Conservation (phyloP, 2,797 vertebrate genomes). For the Oryzias sinensis region DNA sequence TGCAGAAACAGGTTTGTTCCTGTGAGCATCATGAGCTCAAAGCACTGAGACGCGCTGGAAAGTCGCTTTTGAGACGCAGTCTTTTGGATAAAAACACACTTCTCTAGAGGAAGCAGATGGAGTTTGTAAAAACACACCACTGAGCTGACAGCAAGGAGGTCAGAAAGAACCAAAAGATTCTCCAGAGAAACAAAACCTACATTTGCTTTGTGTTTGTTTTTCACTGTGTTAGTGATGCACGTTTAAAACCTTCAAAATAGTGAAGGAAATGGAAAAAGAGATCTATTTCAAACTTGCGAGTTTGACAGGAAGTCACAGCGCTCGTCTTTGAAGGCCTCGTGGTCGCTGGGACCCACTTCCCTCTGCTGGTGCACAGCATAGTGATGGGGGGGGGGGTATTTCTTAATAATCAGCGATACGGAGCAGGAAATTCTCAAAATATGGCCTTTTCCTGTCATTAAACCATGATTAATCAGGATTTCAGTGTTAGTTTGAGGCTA, state of each 20-base stretch:
- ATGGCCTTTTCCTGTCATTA: background rate
- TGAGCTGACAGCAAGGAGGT: constrained; percentile 16
- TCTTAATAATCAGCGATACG: constrained; percentile 26
- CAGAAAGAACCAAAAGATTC: background rate
- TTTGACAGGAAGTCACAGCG: constrained; percentile 1
- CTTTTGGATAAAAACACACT: background rate
- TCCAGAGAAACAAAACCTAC: background rate
- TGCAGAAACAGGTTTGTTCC: constrained; percentile 82
- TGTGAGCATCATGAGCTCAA: no score
- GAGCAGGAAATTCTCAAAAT: constrained; percentile 26
- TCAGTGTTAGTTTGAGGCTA: background rate
- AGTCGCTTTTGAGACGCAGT: background rate
- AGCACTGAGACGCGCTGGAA: no score
- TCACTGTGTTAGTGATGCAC: no score
- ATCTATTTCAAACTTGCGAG: background rate
- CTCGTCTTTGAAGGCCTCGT: background rate
- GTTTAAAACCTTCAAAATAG: no score
- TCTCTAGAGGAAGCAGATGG: background rate
- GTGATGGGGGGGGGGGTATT: constrained; percentile 52
- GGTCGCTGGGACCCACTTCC: constrained; percentile 35
- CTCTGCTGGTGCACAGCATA: constrained; percentile 16
- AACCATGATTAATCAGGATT: background rate
- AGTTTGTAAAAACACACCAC: background rate
- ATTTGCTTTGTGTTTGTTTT: background rate
- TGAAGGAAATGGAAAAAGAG: background rate